Conservation (phyloP, 2,888 invertebrate genomes). For the Tetragonula carbonaria region DNA sequence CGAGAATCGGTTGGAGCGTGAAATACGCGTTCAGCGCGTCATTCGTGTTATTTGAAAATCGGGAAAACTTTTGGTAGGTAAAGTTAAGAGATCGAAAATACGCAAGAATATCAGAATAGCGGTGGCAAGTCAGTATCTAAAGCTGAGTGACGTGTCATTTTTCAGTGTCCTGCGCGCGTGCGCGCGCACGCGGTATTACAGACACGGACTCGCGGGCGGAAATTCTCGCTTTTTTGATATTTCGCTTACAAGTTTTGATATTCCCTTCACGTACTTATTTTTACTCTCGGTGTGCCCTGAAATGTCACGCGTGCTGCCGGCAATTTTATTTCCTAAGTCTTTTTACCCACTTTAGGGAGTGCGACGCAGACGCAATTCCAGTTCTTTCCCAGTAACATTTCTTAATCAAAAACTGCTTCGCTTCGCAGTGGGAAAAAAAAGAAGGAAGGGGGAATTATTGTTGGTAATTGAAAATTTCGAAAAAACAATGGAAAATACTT, state of each 20-base stretch:
- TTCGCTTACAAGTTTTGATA: conserved; percentile 32
- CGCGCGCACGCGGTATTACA: not conserved
- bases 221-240: conserved; percentile 33
- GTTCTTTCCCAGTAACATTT: not conserved
- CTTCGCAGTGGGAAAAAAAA: not conserved
- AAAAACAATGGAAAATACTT: not conserved
- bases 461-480: not conserved
- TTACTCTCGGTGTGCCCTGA: conserved; percentile 13
- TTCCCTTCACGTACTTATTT: conserved; percentile 29
- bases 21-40: not conserved
- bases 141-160: conserved; percentile 32
- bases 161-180: conserved; percentile 13
- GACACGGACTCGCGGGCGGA: conserved; percentile 2
- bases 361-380: not conserved
- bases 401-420: not conserved
- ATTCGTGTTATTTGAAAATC: conserved; percentile 8
- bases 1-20: not conserved
- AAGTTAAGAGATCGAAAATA: conserved; percentile 5
- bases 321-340: conserved; percentile 23
- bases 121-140: not conserved
- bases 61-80: not conserved
- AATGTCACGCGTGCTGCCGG: conserved; percentile 18
- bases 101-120: not conserved
- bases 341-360: not conserved
- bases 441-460: not conserved